Evolutionary conservation across 2,888 invertebrate species (phyloP).

Genomic region (Cosmopolites sordidus): DNA sequence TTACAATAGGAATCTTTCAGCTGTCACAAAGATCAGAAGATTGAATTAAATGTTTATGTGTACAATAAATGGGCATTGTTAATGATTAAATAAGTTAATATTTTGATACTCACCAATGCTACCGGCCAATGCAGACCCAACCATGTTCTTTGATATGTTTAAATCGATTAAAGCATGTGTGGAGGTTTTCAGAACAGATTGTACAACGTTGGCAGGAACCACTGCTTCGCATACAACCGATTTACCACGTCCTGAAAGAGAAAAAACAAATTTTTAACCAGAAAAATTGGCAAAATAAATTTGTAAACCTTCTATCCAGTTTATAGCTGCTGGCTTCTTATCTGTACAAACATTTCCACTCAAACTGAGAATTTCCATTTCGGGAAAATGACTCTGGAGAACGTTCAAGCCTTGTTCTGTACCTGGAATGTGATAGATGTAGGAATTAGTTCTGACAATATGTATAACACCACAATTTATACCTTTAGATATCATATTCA

Average conservation of each 20-base stretch:
- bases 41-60: too few relatives aligned
- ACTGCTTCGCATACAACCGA: conserved; percentile 90
- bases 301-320: conserved; percentile 73
- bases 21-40: too few relatives aligned
- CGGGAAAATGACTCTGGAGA: conserved; percentile 69
- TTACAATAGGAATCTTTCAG: too few relatives aligned
- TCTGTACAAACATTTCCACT: conserved; percentile 97
- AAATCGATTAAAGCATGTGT: conserved; percentile 79
- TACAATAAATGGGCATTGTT: too few relatives aligned
- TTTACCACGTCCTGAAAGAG: conserved; percentile 76
- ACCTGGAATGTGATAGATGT: conserved; percentile 6
- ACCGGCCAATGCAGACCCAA: conserved; percentile 91
- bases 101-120: conserved; percentile 59
- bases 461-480: background rate
- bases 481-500: conserved; percentile 99
- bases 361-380: conserved; percentile 90
- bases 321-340: conserved; percentile 93
- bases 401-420: conserved; percentile 78
- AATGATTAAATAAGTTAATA: too few relatives aligned
- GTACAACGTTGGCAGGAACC: conserved; percentile 69
- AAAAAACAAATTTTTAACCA: background rate
- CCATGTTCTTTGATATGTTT: conserved; percentile 87
- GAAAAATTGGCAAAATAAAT: background rate
- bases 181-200: conserved; percentile 76
- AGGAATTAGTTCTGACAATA: too few relatives aligned